Evolutionary conservation across 2,888 invertebrate genomes (phyloP), one percentile per base, ranked within the genome.

Genomic region (Tachina fera): DNA sequence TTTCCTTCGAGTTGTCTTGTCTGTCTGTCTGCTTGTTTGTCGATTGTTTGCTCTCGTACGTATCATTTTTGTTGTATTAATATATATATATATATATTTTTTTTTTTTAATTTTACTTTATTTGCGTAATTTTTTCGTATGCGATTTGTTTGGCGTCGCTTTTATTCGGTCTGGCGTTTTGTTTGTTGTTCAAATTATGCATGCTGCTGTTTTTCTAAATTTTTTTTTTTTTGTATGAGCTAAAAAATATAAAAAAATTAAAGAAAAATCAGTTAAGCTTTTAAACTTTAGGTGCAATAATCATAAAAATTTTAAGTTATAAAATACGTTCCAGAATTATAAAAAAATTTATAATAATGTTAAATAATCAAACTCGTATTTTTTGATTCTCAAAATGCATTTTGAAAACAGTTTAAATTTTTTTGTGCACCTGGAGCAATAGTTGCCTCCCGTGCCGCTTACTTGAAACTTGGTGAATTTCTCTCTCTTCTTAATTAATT

Each of bases 131-230:
- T 76, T 60, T 68, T 60, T 39, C 41, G 13, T 61, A 14, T 51
- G 31, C 8, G 16, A 14, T 51, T 74, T 49, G 11, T 72, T 63
- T 71, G 71, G 60, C 51, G 41, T 61, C 45, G 11, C 5, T 31
- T 16, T 61, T 41, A 76, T 58, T 71, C 47, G 8, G 53, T 75
- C 13, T 16, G 51, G 22, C 68, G 3, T 71, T 67, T 63, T 67
- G 45, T 83, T 70, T 67, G 53, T 47, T 39, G 19, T 71, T 43
- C 19, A 51, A 77, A 67, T 78, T 67, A 75, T 75, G 75, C 61
- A 61, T 70, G 75, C 70, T 49, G 4, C 49, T 53, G 19, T 3
- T 61, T 41, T 61, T 41, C n/a, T 51, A 45, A 41, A 43, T 47
- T 10, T 31, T 41, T 45, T 51, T 3, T 19, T 14, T 0, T 47